Conservation (phyloP, 2,797 vertebrate genomes). For the Lepilemur ruficaudatus region DNA sequence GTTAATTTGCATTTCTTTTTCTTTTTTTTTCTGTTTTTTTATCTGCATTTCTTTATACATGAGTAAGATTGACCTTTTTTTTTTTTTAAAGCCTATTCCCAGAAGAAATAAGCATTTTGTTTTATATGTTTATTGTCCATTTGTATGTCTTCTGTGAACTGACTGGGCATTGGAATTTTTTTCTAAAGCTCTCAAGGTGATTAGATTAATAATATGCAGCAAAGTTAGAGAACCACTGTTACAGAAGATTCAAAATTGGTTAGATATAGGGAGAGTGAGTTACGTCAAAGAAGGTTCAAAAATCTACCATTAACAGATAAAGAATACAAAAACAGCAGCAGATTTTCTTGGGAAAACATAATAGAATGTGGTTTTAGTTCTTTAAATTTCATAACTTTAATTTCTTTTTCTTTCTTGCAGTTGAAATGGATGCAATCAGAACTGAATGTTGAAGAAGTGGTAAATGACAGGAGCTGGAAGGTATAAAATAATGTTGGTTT, state of each 20-base stretch:
- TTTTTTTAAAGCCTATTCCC: background rate
- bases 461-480: constrained; percentile 99
- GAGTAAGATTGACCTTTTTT: background rate
- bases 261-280: background rate
- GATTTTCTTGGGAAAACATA: background rate
- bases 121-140: background rate
- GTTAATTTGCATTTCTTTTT: background rate
- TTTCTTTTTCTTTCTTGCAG: constrained; percentile 83
- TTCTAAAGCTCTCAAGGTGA: background rate
- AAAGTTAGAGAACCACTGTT: background rate
- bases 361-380: background rate
- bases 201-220: background rate
- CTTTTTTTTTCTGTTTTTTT: no score
- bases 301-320: background rate
- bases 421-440: constrained; percentile 98
- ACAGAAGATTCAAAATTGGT: background rate
- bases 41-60: background rate
- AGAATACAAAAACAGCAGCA: background rate
- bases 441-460: constrained; percentile 98
- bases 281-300: background rate
- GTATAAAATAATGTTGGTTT: constrained; percentile 80
- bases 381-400: constrained; percentile 32
- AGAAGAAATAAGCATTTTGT: background rate
- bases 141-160: constrained; percentile 7
- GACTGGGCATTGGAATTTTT: background rate